Base-by-base conservation (phyloP, 2,888 invertebrate genomes). In the Stratiomys singularior region DNA sequence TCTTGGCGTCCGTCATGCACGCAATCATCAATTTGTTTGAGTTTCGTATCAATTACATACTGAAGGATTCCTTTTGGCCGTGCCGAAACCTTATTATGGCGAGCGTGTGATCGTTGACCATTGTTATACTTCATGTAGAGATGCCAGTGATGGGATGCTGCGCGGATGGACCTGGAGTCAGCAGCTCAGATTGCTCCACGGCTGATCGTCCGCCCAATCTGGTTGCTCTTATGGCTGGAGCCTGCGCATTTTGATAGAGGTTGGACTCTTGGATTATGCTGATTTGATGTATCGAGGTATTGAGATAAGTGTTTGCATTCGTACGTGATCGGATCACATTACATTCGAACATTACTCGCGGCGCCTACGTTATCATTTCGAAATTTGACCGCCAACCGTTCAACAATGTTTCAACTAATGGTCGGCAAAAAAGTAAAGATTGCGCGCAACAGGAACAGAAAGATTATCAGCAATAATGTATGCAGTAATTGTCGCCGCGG, bases 1-100 rank as follows among this genome's bases (percentile, higher is more conserved):
- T 47, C 69, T 69, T 69, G 69, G 69, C 47, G 69, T 46, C 69
- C 69, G 69, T 69, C 69, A 69, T 69, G 69, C 69, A 69, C 69
- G 69, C 69, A 69, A 69, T 69, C 69, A 46, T 69, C 69, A 69
- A 69, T 69, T 69, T 69, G 47, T 69, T 69, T 69, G 69, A 69
- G 46, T 69, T 69, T 69, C 69, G 69, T 69, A 69, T 69, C 69
- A 69, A 69, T 69, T 69, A 69, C 69, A 30, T 46, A 47, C 30
- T 15, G 25, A 69, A 44, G 9, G 23, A 30, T 46, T 69, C 47
- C 46, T 46, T 69, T 69, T 46, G 69, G 69, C 25, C 47, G 30
- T 47, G 69, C 69, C 69, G 69, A 69, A 69, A 69, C 27, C 47
- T 46, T 47, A 69, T 69, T 47, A 27, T 13, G 64, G 46, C 47